Base-by-base conservation (phyloP, 2,888 invertebrate species). In the Nemurella pictetii region DNA sequence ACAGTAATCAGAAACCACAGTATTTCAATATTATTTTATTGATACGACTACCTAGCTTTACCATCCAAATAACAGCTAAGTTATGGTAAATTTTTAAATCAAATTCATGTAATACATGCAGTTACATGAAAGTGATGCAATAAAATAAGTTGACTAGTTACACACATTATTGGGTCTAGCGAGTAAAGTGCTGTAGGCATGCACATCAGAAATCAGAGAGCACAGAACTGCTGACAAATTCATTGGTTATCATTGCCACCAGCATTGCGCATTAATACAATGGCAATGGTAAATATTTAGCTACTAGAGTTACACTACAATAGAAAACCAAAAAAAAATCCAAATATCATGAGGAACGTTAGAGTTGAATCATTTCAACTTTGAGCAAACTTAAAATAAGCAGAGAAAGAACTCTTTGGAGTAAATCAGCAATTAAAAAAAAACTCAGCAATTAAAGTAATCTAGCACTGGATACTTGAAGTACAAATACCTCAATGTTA, bases 231-330 rank as follows among this genome's bases (percentile, higher is more conserved):
- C n/a, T n/a, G n/a, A n/a, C n/a, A n/a, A n/a, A n/a, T n/a, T n/a
- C n/a, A n/a, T n/a, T n/a, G n/a, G n/a, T n/a, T n/a, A n/a, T n/a
- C n/a, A n/a, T n/a, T n/a, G n/a, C n/a, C n/a, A n/a, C n/a, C n/a
- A n/a, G n/a, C n/a, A n/a, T n/a, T n/a, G n/a, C n/a, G n/a, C n/a
- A n/a, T n/a, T n/a, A n/a, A n/a, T n/a, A n/a, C n/a, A n/a, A n/a
- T n/a, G n/a, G n/a, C n/a, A n/a, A n/a, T n/a, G n/a, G n/a, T n/a
- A n/a, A n/a, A n/a, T n/a, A n/a, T n/a, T n/a, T n/a, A n/a, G n/a
- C n/a, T n/a, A n/a, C n/a, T n/a, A n/a, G n/a, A n/a, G n/a, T n/a
- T 77, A 77, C 77, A 77, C 7, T 75, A 75, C 75, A 75, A 7
- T 75, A 7, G 28, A 5, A 25, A 77, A 77, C 27, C 25, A 55